Base-by-base conservation (phyloP, 2,797 vertebrate genomes). In the Microctenopoma lineatum region DNA sequence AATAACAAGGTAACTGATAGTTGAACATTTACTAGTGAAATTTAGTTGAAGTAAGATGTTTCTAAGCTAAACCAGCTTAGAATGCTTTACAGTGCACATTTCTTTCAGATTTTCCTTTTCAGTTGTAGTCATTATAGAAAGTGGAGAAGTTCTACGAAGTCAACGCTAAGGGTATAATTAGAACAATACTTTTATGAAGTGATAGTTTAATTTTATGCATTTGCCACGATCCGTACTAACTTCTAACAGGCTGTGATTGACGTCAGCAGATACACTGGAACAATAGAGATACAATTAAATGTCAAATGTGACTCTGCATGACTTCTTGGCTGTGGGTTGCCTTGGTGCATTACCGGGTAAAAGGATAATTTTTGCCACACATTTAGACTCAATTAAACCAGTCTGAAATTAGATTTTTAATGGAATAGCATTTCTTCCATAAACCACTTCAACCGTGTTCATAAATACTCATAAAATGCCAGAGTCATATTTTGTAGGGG, bases 391-490 rank as follows among this genome's bases (percentile, higher is more conserved):
- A 78, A 82, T 84, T 87, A 79, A 59, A 85, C 13, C 39, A 57
- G 50, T 63, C 56, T 73, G 64, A 86, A 85, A 80, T 77, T 68
- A 71, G 70, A 75, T 55, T 78, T 70, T 81, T 77, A 76, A 82
- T 79, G 77, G 70, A 82, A 86, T 80, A 75, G 61, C 84, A 78
- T 76, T 66, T 81, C 53, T 75, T 66, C 77, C 60, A 83, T 84
- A 52, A 89, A 87, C 71, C 78, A 83, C 77, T 84, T 88, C 73
- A 78, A 75, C 70, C 65, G 58, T 79, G 65, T 81, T 70, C 59
- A 80, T 62, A 75, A 88, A 81, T 79, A 66, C 50, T 56, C 52
- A 71, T 87, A 84, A 88, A 83, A 64, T 70, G 51, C 7, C 54
- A 10, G 41, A 15, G 61, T 82, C 73, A 79, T 72, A 81, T 78